Base-by-base conservation (phyloP, 2,888 invertebrate genomes). In the Ypsolopha scabrella region DNA sequence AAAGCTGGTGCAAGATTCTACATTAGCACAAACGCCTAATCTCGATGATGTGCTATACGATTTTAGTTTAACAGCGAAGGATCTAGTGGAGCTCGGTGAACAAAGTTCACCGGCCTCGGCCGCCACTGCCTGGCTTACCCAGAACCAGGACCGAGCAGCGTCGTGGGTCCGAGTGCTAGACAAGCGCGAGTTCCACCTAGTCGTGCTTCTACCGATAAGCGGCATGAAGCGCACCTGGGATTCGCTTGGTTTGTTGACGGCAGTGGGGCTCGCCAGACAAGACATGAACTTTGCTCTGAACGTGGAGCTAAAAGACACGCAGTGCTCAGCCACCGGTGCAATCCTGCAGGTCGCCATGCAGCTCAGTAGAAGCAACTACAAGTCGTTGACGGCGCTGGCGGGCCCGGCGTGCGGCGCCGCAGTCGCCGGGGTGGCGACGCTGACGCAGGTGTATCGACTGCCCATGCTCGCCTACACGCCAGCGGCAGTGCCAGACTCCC, bases 341-440 rank as follows among this genome's bases (percentile, higher is more conserved):
- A 75, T 76, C 59, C 72, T 73, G 55, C 74, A 74, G 55, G 60
- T 81, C 34, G 71, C 39, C 59, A 69, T 11, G 62, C 63, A 10
- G 80, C 43, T 6, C 24, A 24, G 24, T 24, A 24, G 24, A 2
- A 4, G 4, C 24, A n/a, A 80, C 58, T 81, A 70, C 62, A 71
- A 70, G 33, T 64, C 72, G 51, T 64, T 81, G 59, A 65, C 80
- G 41, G 80, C 69, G 11, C 68, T 75, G 53, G 75, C 69, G 41
- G 83, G 81, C 1, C 80, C 81, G 33, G 76, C 78, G 55, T 83
- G 83, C 60, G 76, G 70, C 50, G 72, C 68, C 2, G 72, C 78
- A 1, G 77, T 75, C 62, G 70, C 69, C 0, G 80, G 75, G 59
- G 75, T 74, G 52, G 73, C 77, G 55, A 70, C 75, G 2, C 77